Percentiles rank a stretch among this genome's conserved stretches.
phyloP scores from a whole-genome alignment of 2,113 vertebrate species.

The Sisor rabdophorus region DNA sequence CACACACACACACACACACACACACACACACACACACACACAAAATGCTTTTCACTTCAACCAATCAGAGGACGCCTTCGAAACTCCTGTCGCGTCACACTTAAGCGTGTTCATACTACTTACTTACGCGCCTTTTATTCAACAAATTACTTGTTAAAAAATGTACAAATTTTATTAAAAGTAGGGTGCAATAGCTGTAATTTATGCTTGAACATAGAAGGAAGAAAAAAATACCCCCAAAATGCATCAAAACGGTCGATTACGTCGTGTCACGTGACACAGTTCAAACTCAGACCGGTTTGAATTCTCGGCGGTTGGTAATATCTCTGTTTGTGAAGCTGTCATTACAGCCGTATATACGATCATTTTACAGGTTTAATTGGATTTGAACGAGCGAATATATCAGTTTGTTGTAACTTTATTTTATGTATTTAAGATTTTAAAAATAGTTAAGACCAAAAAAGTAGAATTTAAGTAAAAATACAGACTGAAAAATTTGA shows the following conservation, averaged over 20 bases:
- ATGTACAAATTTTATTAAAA: not conserved
- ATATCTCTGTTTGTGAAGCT: not conserved
- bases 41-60: no score
- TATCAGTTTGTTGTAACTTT: not conserved
- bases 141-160: not conserved
- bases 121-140: not conserved
- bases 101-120: no score
- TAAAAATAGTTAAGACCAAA: not conserved
- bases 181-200: no score
- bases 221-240: not conserved
- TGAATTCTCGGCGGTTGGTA: not conserved
- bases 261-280: conserved; percentile 13
- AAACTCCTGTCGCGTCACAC: no score
- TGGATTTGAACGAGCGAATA: not conserved
- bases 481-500: not conserved
- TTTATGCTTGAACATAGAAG: no score
- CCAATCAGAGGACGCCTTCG: no score
- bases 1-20: no score
- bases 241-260: no score
- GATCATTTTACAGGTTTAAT: not conserved
- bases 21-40: no score
- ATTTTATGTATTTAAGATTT: not conserved
- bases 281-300: conserved; percentile 8
- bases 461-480: not conserved
- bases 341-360: not conserved